Conservation (phyloP, 2,113 vertebrate species). For the Terrapene triunguis region DNA sequence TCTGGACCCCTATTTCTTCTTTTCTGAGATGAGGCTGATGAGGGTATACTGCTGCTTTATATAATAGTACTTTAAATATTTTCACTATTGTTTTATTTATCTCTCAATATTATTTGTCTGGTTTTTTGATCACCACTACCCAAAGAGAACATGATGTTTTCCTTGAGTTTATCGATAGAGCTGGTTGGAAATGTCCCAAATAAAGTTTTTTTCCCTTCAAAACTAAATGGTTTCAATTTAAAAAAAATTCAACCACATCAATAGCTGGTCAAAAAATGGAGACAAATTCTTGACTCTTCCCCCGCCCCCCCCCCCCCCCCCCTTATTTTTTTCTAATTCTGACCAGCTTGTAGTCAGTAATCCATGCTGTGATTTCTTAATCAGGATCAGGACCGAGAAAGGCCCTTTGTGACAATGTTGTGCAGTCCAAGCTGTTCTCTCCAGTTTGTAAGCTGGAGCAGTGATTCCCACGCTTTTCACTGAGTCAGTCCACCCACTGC, state of each 20-base stretch:
- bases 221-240: background rate
- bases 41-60: fast-evolving
- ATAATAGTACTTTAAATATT: background rate
- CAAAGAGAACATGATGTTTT: background rate
- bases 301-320: no score
- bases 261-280: no score
- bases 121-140: no score
- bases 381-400: background rate
- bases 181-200: background rate
- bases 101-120: background rate
- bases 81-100: background rate
- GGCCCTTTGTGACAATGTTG: background rate
- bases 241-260: background rate
- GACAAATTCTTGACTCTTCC: no score
- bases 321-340: no score
- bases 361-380: no score
- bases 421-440: background rate
- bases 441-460: background rate
- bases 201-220: background rate
- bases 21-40: background rate
- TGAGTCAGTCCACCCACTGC: no score
- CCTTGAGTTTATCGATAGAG: background rate
- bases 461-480: no score
- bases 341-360: no score
- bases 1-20: background rate